Evolutionary conservation across 2,113 vertebrate species (phyloP).

Genomic region (Lampris incognitus): DNA sequence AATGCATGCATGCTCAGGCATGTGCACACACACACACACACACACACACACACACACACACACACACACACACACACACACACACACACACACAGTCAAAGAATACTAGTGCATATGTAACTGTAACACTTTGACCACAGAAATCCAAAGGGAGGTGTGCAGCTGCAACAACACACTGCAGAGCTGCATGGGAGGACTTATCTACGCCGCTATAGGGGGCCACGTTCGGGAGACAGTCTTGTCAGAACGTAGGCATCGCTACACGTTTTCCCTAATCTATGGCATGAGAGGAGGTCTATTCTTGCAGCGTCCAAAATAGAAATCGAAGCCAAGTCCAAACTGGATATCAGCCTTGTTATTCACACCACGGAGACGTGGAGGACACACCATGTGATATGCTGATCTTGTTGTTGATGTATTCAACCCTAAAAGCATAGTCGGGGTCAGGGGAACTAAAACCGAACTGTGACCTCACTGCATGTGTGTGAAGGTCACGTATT

Average conservation of each 20-base stretch:
- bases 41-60: not conserved
- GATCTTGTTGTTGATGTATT: conserved; percentile 44
- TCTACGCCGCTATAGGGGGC: too few species aligned
- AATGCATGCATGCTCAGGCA: too few species aligned
- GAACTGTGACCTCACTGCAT: conserved; percentile 58
- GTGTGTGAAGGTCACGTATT: conserved; percentile 41
- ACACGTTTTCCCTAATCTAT: conserved; percentile 35
- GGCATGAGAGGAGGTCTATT: conserved; percentile 50
- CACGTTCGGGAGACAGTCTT: too few species aligned
- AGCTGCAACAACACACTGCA: conserved; percentile 39
- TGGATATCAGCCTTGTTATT: conserved; percentile 49
- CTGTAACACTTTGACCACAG: conserved; percentile 28
- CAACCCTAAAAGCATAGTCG: conserved; percentile 35
- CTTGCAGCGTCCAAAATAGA: conserved; percentile 49
- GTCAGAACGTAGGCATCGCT: too few species aligned
- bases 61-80: not conserved
- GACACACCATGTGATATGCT: conserved; percentile 39
- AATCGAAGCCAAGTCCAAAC: conserved; percentile 51
- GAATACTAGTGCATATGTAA: conserved; percentile 4
- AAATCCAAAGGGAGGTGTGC: conserved; percentile 24
- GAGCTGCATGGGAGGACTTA: conserved; percentile 24
- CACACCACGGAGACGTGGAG: conserved; percentile 48
- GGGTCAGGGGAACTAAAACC: conserved; percentile 19
- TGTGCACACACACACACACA: not conserved
- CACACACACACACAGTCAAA: not conserved